A percentile compares a stretch with the other conserved stretches of the same genome.
These are phyloP conservation scores for Lobophora halterata DNA, from an alignment of 2,888 invertebrate species.

Conservation along the genomic window DNA sequence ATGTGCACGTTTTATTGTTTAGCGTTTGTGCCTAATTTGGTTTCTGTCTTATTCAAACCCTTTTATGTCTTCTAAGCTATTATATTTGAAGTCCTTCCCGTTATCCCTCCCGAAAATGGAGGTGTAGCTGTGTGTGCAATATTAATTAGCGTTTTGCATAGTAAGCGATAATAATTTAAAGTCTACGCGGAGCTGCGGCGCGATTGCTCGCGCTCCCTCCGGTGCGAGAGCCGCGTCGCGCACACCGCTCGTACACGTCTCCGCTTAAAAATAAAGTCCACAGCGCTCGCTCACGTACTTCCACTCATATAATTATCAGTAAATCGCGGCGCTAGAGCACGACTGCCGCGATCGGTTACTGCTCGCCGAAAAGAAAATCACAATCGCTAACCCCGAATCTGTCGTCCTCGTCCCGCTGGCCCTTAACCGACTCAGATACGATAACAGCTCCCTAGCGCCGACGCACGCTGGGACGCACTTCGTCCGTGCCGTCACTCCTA, in stretches of 20 bases:
- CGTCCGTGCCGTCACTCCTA: slow-evolving; percentile 55
- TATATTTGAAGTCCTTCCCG: slow-evolving; percentile 65
- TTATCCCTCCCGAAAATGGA: slow-evolving; percentile 69
- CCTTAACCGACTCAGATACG: slow-evolving; percentile 53
- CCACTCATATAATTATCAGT: slow-evolving; percentile 79
- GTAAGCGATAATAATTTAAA: slow-evolving; percentile 63
- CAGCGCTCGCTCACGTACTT: slow-evolving; percentile 74
- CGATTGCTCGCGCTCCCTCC: slow-evolving; percentile 60
- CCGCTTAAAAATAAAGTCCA: slow-evolving; percentile 80
- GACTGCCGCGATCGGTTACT: slow-evolving; percentile 69
- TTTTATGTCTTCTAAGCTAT: slow-evolving; percentile 54
- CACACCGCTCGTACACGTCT: slow-evolving; percentile 72
- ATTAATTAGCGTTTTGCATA: slow-evolving; percentile 74
- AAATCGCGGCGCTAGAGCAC: slow-evolving; percentile 75
- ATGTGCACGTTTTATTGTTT: slow-evolving; percentile 29
- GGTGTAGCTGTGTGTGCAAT: slow-evolving; percentile 63
- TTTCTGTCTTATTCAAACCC: slow-evolving; percentile 45
- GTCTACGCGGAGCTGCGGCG: slow-evolving; percentile 50
- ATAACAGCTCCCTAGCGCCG: slow-evolving; percentile 48
- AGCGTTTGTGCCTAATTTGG: slow-evolving; percentile 39
- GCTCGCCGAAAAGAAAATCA: slow-evolving; percentile 66
- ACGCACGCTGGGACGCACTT: slow-evolving; percentile 43
- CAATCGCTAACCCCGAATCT: slow-evolving; percentile 51
- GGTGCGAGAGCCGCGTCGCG: slow-evolving; percentile 56
- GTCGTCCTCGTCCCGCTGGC: slow-evolving; percentile 48